Conservation (phyloP, 2,888 invertebrate genomes). For the Tiliacea aurago region DNA sequence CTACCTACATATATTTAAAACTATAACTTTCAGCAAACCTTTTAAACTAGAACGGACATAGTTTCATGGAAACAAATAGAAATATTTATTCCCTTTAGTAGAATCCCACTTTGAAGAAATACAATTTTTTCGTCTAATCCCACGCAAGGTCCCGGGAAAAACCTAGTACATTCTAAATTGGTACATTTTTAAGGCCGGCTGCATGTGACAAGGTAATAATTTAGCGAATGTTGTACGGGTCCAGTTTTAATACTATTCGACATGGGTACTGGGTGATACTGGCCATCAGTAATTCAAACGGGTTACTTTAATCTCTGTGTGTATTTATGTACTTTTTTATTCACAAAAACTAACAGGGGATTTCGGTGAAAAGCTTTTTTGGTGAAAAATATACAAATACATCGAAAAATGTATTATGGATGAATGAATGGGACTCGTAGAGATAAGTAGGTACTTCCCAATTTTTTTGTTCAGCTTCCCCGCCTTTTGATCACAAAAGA, state of each 20-base stretch:
- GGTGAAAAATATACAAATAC: background rate
- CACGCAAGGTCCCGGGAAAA: background rate
- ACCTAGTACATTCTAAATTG: conserved; percentile 45
- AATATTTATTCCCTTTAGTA: background rate
- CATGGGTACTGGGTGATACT: conserved; percentile 23
- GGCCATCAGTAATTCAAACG: conserved; percentile 59
- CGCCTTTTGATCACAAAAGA: background rate
- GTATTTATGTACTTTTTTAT: conserved; percentile 6
- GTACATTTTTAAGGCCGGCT: conserved; percentile 58
- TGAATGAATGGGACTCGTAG: background rate
- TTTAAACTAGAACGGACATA: background rate
- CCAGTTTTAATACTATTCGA: conserved; percentile 56
- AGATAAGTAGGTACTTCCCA: background rate
- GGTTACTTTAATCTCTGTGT: conserved; percentile 35
- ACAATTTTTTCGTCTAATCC: background rate
- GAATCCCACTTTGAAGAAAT: background rate
- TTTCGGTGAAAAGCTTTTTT: background rate
- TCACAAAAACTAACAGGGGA: background rate
- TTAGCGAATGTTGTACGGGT: conserved; percentile 49
- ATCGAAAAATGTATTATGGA: accelerated
- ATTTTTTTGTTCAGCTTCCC: background rate
- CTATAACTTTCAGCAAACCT: background rate
- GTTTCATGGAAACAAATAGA: no score
- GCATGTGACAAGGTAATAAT: conserved; percentile 63
- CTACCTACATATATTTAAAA: no score